Percentiles rank a stretch among this genome's conserved stretches.
phyloP scores from a whole-genome alignment of 1,140 invertebrate species.

The Dendroctonus ponderosae region DNA sequence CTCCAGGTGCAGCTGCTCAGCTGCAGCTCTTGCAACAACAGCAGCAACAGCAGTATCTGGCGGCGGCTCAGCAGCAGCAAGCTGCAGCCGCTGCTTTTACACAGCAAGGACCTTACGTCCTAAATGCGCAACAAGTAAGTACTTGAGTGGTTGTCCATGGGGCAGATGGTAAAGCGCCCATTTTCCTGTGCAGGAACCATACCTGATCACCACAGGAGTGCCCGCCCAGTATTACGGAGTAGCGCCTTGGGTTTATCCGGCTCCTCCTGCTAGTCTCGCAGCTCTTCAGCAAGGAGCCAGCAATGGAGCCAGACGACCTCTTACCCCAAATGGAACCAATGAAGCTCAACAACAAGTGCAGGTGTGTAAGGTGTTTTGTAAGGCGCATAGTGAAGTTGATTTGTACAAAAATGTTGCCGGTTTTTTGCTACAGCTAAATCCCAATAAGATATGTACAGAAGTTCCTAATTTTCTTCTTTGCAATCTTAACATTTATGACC shows the following conservation, averaged over 20 bases:
- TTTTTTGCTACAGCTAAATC: too few relatives aligned
- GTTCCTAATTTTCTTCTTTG: too few relatives aligned
- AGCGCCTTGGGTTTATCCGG: conserved; percentile 81
- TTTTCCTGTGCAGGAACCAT: conserved; percentile 36
- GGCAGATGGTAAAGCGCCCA: too few relatives aligned
- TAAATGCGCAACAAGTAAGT: conserved; percentile 62
- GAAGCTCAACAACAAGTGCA: conserved; percentile 50
- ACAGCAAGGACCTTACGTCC: conserved; percentile 77
- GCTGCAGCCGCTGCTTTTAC: conserved; percentile 70
- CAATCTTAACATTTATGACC: too few relatives aligned
- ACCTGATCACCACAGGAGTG: conserved; percentile 55
- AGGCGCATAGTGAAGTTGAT: too few relatives aligned
- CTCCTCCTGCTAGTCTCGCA: conserved; percentile 60
- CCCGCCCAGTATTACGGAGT: conserved; percentile 79
- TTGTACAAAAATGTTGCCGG: too few relatives aligned
- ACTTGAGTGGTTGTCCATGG: too few relatives aligned
- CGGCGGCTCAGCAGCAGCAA: conserved; percentile 56
- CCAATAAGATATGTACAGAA: too few relatives aligned
- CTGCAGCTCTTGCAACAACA: conserved; percentile 67
- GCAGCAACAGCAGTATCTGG: conserved; percentile 61
- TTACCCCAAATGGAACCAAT: conserved; percentile 49
- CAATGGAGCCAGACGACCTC: conserved; percentile 55
- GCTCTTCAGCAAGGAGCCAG: conserved; percentile 62
- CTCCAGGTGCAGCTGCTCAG: conserved; percentile 62
- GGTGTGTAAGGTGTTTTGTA: conserved; percentile 28